Conservation (phyloP, 2,888 invertebrate genomes). For the Drosophila falleni region DNA sequence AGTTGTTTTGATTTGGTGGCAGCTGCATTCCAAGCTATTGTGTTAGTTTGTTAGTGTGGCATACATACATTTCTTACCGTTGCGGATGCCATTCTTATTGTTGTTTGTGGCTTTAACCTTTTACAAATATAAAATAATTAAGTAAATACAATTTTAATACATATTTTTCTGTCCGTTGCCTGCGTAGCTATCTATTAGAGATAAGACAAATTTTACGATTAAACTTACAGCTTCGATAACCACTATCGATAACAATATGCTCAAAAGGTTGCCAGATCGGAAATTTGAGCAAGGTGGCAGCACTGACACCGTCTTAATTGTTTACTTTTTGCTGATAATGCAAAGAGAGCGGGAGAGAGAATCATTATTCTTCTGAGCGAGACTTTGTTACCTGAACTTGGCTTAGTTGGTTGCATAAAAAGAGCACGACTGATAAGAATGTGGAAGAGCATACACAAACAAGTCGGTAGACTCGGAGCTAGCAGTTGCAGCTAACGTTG, state of each 20-base stretch:
- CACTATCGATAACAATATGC: too few species aligned
- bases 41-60: constrained; percentile 69
- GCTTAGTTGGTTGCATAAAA: constrained; percentile 27
- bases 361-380: constrained; percentile 12
- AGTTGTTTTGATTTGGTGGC: constrained; percentile 41
- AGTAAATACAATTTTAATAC: constrained; percentile 48
- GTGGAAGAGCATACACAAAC: constrained; percentile 1
- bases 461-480: neutral
- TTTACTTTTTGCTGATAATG: constrained; percentile 62
- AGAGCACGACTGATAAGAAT: constrained; percentile 39
- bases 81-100: constrained; percentile 82
- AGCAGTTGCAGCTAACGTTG: constrained; percentile 21
- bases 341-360: constrained; percentile 9
- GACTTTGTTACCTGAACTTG: neutral
- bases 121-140: constrained; percentile 31
- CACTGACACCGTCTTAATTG: constrained; percentile 46
- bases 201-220: too few species aligned
- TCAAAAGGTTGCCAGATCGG: too few species aligned
- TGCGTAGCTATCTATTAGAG: constrained; percentile 50
- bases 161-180: constrained; percentile 61
- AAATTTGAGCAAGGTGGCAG: constrained; percentile 33
- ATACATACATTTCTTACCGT: constrained; percentile 86
- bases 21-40: constrained; percentile 39
- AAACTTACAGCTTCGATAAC: too few species aligned
- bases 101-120: constrained; percentile 40